phyloP scores from a whole-genome alignment of 2,797 vertebrate species.

The Takifugu rubripes region DNA sequence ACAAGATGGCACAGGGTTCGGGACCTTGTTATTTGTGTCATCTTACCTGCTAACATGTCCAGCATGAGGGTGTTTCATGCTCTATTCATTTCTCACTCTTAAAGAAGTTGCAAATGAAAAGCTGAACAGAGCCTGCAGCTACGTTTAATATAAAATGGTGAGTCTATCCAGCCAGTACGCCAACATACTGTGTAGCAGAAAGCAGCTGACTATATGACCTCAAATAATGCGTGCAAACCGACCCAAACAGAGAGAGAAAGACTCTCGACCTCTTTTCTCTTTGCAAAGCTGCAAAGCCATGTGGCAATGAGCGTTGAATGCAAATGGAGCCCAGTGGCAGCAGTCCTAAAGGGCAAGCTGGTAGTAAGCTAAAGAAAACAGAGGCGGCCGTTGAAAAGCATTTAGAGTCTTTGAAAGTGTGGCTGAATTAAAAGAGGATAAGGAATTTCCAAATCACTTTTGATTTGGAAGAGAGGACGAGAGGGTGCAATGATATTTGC shows the following conservation, averaged over 20 bases:
- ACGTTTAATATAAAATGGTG: conserved; percentile 21
- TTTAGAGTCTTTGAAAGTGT: conserved; percentile 45
- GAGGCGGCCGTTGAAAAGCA: conserved; percentile 47
- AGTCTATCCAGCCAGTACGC: conserved; percentile 2
- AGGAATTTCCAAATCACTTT: conserved; percentile 47
- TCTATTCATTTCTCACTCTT: too few relatives aligned
- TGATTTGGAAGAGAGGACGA: conserved; percentile 27
- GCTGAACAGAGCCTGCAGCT: conserved; percentile 24
- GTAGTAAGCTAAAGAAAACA: conserved; percentile 40
- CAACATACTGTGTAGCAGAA: conserved; percentile 12
- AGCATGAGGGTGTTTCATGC: too few relatives aligned
- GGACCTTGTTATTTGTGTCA: too few relatives aligned
- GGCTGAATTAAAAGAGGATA: conserved; percentile 51
- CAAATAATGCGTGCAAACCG: conserved; percentile 18
- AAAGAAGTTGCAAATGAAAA: conserved; percentile 1
- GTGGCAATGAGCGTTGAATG: conserved; percentile 37
- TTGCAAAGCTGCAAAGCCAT: conserved; percentile 36
- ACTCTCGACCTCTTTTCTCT: conserved; percentile 33
- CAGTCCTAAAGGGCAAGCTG: conserved; percentile 43
- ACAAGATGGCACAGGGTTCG: too few relatives aligned
- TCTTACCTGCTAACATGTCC: too few relatives aligned
- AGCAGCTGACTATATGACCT: conserved; percentile 26
- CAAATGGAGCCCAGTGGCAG: conserved; percentile 43
- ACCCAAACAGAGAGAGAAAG: conserved; percentile 1
- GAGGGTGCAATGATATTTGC: conserved; percentile 12